A percentile compares a stretch with the other conserved stretches of the same genome.
Conservation (phyloP, 2,113 vertebrate species). For the Polypterus bichir region DNA sequence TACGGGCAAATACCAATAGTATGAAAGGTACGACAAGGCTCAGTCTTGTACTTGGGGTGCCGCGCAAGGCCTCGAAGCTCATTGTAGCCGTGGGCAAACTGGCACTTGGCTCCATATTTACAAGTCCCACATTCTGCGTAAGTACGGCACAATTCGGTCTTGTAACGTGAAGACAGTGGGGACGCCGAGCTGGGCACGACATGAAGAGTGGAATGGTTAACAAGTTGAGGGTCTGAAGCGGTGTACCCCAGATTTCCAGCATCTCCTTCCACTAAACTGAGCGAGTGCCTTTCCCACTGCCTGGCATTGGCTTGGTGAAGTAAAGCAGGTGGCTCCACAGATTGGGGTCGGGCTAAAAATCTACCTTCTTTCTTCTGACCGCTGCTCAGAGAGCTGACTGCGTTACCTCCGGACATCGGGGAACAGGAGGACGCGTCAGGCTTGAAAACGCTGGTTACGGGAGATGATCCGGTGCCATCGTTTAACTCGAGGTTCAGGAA, state of each 20-base stretch:
- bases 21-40: constrained; percentile 77
- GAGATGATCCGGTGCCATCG: constrained; percentile 21
- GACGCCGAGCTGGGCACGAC: constrained; percentile 23
- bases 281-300: constrained; percentile 42
- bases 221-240: constrained; percentile 22
- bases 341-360: constrained; percentile 26
- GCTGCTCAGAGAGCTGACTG: not conserved
- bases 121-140: constrained; percentile 51
- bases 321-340: constrained; percentile 16
- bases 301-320: constrained; percentile 32
- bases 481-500: constrained; percentile 42
- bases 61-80: constrained; percentile 69
- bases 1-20: constrained; percentile 75
- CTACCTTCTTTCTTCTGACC: constrained; percentile 14
- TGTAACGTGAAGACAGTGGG: constrained; percentile 45
- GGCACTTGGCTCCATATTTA: constrained; percentile 62
- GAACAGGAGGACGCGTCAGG: constrained; percentile 22
- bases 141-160: constrained; percentile 59
- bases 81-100: constrained; percentile 65
- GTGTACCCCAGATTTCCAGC: constrained; percentile 35
- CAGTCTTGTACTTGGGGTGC: constrained; percentile 82
- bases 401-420: constrained; percentile 12
- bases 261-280: constrained; percentile 50
- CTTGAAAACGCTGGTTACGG: constrained; percentile 30
- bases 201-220: constrained; percentile 23